These are phyloP conservation scores for Calcarius lapponicus DNA, from an alignment of 2,797 vertebrate species.

Conservation along the genomic window DNA sequence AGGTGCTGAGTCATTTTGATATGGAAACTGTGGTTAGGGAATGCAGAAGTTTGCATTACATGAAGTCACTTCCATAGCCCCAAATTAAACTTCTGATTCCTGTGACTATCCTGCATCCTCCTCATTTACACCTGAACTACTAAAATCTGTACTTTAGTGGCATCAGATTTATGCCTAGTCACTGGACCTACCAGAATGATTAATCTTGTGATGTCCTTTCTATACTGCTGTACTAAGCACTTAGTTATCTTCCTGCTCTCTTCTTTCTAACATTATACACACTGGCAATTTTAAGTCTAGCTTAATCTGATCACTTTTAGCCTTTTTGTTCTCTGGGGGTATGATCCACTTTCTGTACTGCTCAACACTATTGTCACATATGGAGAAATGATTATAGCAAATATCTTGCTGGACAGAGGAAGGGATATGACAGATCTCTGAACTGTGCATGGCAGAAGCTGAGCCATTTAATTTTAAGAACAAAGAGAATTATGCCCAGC, in stretches of 20 bases:
- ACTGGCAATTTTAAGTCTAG: neutral
- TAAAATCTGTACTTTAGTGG: neutral
- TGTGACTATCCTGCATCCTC: neutral
- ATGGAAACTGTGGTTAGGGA: constrained; percentile 2
- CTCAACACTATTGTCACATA: neutral
- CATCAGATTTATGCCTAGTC: neutral
- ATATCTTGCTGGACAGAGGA: neutral
- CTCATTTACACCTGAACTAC: neutral
- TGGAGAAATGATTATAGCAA: neutral
- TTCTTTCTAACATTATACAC: neutral
- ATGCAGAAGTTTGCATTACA: neutral
- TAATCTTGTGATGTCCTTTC: neutral
- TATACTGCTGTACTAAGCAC: neutral
- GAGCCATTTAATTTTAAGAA: neutral
- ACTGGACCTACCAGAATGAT: neutral
- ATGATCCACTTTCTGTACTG: neutral
- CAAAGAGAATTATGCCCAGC: neutral
- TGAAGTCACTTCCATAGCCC: neutral
- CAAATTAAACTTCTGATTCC: neutral
- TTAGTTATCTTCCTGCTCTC: neutral
- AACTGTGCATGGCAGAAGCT: neutral
- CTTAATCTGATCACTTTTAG: neutral
- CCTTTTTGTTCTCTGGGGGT: neutral
- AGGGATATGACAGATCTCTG: neutral
- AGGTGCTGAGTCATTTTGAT: neutral